Evolutionary conservation across 2,797 vertebrate species (phyloP).

Genomic region (Amblyraja radiata): DNA sequence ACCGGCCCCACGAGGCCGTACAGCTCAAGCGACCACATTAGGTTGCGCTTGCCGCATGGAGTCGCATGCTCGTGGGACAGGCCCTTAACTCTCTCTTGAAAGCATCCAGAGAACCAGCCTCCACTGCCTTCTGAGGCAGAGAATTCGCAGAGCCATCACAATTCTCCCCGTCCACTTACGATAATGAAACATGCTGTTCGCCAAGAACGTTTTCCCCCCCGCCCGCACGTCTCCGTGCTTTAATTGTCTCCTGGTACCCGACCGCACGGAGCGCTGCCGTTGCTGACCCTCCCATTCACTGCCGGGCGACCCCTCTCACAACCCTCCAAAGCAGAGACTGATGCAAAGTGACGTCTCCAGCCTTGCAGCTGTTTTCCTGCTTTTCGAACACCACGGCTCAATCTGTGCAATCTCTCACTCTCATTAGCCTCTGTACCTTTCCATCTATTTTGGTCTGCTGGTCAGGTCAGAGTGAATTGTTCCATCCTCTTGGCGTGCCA

Average conservation of each 20-base stretch:
- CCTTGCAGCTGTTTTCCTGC: background rate
- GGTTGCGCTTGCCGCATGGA: no score
- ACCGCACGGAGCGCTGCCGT: no score
- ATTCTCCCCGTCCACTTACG: background rate
- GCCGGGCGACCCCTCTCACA: background rate
- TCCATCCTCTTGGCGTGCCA: background rate
- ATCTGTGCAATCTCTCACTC: background rate
- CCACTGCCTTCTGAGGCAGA: no score
- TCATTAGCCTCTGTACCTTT: background rate
- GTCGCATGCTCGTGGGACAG: no score
- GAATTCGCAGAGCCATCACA: background rate
- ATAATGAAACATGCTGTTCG: background rate
- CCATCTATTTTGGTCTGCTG: background rate
- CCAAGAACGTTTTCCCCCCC: background rate
- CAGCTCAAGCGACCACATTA: no score
- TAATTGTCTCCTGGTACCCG: no score
- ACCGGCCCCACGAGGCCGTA: no score
- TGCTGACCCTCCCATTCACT: no score
- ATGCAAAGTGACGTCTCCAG: background rate
- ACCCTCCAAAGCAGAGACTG: background rate
- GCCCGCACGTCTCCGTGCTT: background rate
- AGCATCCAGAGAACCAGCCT: no score
- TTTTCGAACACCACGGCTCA: background rate
- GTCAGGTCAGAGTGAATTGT: background rate
- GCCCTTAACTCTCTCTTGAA: no score